A percentile compares a stretch with the other conserved stretches of the same genome.
These are phyloP conservation scores for Eriocheir sinensis DNA, from an alignment of 1,140 invertebrate species.

Conservation along the genomic window DNA sequence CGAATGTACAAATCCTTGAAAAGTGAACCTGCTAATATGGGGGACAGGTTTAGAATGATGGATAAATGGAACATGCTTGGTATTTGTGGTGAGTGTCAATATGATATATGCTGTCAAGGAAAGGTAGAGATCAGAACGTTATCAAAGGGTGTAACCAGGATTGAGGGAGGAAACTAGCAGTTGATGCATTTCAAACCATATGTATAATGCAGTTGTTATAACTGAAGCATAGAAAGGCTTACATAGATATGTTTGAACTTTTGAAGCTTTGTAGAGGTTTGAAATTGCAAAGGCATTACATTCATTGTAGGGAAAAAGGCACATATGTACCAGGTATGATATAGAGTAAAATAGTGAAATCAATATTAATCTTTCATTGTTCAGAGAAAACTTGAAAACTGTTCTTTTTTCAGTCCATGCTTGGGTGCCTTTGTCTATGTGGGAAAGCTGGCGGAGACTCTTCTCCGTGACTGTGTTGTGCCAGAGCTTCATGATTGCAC, in stretches of 20 bases:
- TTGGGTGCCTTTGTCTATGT: slow-evolving; percentile 43
- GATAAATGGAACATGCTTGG: no score
- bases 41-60: no score
- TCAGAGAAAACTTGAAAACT: neutral
- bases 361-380: neutral
- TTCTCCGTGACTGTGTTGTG: slow-evolving; percentile 35
- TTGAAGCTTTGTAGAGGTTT: neutral
- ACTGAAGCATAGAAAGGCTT: no score
- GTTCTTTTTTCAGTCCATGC: slow-evolving; percentile 35
- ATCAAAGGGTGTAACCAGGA: no score
- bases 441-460: slow-evolving; percentile 30
- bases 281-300: neutral
- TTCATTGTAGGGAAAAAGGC: neutral
- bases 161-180: no score
- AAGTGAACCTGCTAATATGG: no score
- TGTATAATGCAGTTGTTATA: no score
- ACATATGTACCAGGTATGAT: neutral
- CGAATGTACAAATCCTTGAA: no score
- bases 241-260: neutral
- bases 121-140: no score
- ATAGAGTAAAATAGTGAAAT: neutral
- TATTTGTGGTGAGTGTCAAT: no score
- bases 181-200: no score
- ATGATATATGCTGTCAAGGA: no score
- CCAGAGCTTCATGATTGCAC: slow-evolving; percentile 8